Base-by-base conservation (phyloP, 2,113 vertebrate genomes). In the Speoplatyrhinus poulsoni region DNA sequence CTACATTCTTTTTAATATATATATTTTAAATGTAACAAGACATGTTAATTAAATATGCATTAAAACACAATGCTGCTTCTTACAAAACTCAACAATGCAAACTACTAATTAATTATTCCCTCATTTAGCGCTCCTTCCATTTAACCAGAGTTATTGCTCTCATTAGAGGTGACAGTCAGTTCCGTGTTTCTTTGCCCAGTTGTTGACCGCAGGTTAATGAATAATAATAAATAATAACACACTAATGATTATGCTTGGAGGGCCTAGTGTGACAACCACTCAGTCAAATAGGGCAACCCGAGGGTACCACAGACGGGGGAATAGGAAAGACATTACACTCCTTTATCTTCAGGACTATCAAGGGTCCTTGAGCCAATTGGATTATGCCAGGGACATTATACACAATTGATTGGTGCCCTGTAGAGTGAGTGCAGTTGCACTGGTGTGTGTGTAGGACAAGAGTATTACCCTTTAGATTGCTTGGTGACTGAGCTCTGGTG, bases 321-420 rank as follows among this genome's bases (percentile, higher is more conserved):
- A 12, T 52, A 52, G 10, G 11, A 52, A 52, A 52, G 7, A 52
- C 49, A 52, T 52, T 52, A 52, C 13, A 12, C 49, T 52, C 13
- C 49, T 12, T 15, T 52, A 12, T 52, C 49, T 15, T 52, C 13
- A 12, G 49, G 13, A 82, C 83, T 68, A 72, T 77, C 74, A 73
- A 83, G 77, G 77, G 80, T 88, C 84, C 84, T 89, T 72, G 59
- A 86, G 76, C 75, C 82, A 85, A 85, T 82, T 84, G 75, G 72
- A 87, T 88, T 84, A 79, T 84, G 82, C 75, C 65, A 47, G 46
- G 75, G 72, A 67, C 69, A 63, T 80, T 84, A 73, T 73, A 69
- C 76, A 66, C 65, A 77, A 79, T 74, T 84, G 87, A 89, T 87
- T 87, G 72, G 70, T 66, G 53, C 0, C 16, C n/a, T 32, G 12